A percentile compares a stretch with the other conserved stretches of the same genome.
Evolutionary conservation across 2,113 vertebrate species (phyloP).

Genomic region (Pseudorhombus dupliciocellatus): DNA sequence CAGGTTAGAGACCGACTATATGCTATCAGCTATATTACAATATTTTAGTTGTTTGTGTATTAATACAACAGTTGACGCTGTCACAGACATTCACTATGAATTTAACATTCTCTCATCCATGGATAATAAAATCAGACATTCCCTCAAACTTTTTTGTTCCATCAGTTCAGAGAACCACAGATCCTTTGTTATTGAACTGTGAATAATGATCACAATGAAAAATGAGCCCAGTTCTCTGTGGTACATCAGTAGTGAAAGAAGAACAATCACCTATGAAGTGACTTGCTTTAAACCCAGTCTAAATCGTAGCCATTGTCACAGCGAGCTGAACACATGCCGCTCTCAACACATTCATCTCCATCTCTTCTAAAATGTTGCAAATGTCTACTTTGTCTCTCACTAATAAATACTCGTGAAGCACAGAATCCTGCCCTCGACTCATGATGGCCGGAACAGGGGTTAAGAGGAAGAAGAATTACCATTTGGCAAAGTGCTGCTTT

Average conservation of each 20-base stretch:
- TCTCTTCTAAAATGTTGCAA: background rate
- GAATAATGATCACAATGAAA: constrained; percentile 25
- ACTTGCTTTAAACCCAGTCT: background rate
- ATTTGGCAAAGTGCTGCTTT: constrained; percentile 44
- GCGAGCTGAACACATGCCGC: background rate
- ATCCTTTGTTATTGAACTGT: background rate
- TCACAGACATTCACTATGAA: background rate
- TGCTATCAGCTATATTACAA: background rate
- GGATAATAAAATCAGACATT: background rate
- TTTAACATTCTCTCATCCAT: background rate
- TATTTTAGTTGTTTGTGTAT: background rate
- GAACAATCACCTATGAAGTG: background rate
- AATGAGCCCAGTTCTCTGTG: constrained; percentile 15
- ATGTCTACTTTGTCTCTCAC: background rate
- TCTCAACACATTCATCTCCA: constrained; percentile 2
- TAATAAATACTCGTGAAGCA: background rate
- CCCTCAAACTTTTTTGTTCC: background rate
- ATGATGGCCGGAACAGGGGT: constrained; percentile 24
- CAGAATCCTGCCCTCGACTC: constrained; percentile 14
- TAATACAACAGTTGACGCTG: background rate
- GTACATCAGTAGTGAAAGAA: background rate
- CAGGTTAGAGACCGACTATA: constrained; percentile 8
- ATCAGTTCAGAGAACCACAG: background rate
- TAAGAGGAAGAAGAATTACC: constrained; percentile 13
- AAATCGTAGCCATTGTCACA: background rate